Percentiles rank a stretch among this genome's conserved stretches.
Evolutionary conservation across 2,888 invertebrate species (phyloP).

Genomic region (Drosophila colorata): DNA sequence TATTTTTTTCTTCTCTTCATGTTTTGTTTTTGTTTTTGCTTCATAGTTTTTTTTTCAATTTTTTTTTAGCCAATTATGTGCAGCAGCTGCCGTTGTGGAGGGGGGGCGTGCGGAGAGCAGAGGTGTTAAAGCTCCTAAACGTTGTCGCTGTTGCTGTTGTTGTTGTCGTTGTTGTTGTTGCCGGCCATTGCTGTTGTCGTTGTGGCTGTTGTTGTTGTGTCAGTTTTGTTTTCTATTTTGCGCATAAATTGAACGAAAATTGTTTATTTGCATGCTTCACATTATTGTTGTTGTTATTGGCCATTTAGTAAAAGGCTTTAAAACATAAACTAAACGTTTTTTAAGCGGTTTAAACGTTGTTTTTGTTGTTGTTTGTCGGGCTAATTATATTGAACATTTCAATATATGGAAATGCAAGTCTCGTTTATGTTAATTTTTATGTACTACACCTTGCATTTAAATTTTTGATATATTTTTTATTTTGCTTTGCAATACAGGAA

Average conservation of each 20-base stretch:
- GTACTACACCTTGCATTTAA: constrained; percentile 17
- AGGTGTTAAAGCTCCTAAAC: constrained; percentile 62
- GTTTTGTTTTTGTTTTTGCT: constrained; percentile 42
- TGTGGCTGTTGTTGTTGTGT: constrained; percentile 36
- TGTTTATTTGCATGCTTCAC: constrained; percentile 47
- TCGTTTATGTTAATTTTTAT: constrained; percentile 40
- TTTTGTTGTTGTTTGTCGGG: constrained; percentile 27
- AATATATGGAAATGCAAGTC: constrained; percentile 34
- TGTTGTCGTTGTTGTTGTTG: constrained; percentile 41
- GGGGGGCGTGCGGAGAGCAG: constrained; percentile 13
- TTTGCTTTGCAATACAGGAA: constrained; percentile 36
- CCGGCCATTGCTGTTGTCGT: constrained; percentile 40
- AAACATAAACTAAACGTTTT: constrained; percentile 62
- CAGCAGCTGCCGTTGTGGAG: constrained; percentile 69
- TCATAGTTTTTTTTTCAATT: constrained; percentile 3
- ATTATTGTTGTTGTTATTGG: constrained; percentile 39
- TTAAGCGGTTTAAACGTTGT: constrained; percentile 31
- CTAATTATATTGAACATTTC: constrained; percentile 62
- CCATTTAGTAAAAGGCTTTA: constrained; percentile 58
- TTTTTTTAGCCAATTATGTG: constrained; percentile 73
- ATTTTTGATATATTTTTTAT: constrained; percentile 7
- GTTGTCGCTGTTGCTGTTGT: constrained; percentile 35
- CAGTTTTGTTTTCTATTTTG: constrained; percentile 48
- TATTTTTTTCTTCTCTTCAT: constrained; percentile 46
- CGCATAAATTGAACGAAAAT: constrained; percentile 65